Base-by-base conservation (phyloP, 2,888 invertebrate genomes). In the Acanthopleura granulata region DNA sequence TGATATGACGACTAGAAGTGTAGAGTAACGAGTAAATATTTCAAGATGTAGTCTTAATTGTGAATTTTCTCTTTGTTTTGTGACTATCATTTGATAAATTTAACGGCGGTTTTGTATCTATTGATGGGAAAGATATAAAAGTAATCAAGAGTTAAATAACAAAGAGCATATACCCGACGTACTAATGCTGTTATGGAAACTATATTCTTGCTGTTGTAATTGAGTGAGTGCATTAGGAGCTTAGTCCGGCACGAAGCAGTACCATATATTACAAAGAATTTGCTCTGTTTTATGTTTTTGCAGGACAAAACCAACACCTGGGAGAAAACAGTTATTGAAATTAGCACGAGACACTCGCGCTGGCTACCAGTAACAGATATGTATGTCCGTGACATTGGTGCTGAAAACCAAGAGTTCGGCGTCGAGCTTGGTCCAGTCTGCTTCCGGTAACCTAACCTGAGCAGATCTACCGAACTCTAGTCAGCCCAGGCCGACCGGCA, bases 351-450 rank as follows among this genome's bases (percentile, higher is more conserved):
- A 82, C 95, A 95, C 89, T 93, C 96, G 0, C 92, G 93, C 50
- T 92, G 96, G 75, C 91, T 97, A 66, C 97, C 97, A 11, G 93
- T 97, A 29, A 91, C 94, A 15, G 97, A 97, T 87, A 92, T 97
- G 49, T 95, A 94, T 0, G 91, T 97, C 14, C 91, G 94, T 76
- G 97, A 97, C 89, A 92, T 95, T 61, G 95, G 95, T 29, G 93
- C 93, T 81, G 88, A 92, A 0, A 92, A 94, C 82, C 97, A 97
- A 91, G 93, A 93, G 85, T 96, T 97, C 92, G 94, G 94, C 88
- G 88, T 97, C 57, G 95, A 96, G 89, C 92, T 97, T 18, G 96
- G 97, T 72, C 92, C 94, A 40, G 97, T 94, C 62, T 97, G 97
- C 91, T 97, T 96, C 91, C 82, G 82, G 69, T 84, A 74, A 76